A percentile compares a stretch with the other conserved stretches of the same genome.
phyloP scores from a whole-genome alignment of 2,113 vertebrate genomes.

The Steatornis caripensis region DNA sequence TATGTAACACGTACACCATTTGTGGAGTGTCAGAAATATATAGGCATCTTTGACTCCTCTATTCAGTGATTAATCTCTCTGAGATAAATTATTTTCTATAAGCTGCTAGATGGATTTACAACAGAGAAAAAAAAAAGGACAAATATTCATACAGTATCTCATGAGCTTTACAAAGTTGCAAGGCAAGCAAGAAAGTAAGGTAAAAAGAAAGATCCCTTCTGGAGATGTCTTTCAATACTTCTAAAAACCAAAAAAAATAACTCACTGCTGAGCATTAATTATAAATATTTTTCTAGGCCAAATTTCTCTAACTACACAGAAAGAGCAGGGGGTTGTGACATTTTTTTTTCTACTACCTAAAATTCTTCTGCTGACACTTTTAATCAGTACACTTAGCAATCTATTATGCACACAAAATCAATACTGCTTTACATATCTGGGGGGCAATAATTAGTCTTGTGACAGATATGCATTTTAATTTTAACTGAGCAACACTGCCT shows the following conservation, averaged over 20 bases:
- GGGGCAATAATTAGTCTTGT: neutral
- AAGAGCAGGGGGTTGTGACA: neutral
- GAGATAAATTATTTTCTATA: neutral
- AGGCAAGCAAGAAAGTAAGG: neutral
- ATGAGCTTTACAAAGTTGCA: neutral
- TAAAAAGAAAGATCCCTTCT: neutral
- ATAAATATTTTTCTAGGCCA: neutral
- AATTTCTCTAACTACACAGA: neutral
- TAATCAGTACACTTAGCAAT: neutral
- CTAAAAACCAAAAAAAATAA: neutral
- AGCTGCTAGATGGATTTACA: neutral
- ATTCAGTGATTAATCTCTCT: neutral
- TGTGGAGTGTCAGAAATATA: neutral
- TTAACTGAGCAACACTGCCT: neutral
- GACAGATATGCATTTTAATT: no score
- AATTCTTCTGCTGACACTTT: neutral
- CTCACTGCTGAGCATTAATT: neutral
- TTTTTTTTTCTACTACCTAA: neutral
- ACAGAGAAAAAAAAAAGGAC: neutral
- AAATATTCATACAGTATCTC: neutral
- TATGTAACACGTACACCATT: neutral
- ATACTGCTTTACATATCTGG: neutral
- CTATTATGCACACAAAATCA: neutral
- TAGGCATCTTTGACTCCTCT: fast-evolving
- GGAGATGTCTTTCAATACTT: neutral